phyloP scores from a whole-genome alignment of 2,113 vertebrate species.

The Ramphastos sulfuratus region DNA sequence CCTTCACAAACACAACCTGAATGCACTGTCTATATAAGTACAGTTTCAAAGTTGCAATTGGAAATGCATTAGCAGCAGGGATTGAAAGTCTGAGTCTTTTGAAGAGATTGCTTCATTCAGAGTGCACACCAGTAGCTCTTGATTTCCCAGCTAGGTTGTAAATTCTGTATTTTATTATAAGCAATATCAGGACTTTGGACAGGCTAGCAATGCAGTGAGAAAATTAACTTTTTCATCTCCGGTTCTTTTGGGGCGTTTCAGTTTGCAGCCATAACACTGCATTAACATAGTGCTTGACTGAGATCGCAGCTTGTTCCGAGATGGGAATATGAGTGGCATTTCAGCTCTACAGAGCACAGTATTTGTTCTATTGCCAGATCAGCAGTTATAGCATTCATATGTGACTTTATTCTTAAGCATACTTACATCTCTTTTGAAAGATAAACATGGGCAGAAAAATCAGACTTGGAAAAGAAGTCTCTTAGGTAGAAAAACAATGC shows the following conservation, averaged over 20 bases:
- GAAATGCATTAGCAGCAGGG: constrained; percentile 38
- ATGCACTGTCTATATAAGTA: not conserved
- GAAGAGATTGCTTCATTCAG: constrained; percentile 9
- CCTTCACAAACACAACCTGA: not conserved
- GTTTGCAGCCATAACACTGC: not conserved
- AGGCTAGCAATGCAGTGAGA: not conserved
- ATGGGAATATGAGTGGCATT: not conserved
- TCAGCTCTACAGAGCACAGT: not conserved
- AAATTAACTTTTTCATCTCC: not conserved
- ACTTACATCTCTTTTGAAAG: not conserved
- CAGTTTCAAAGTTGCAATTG: constrained; percentile 13
- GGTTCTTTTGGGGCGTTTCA: not conserved
- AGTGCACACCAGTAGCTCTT: not conserved
- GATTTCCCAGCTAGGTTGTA: not conserved
- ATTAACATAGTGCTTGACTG: not conserved
- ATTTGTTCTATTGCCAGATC: not conserved
- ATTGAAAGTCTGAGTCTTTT: not conserved
- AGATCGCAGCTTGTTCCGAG: not conserved
- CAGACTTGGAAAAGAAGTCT: not conserved
- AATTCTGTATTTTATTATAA: constrained; percentile 1
- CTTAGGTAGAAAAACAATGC: not conserved
- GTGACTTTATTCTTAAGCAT: not conserved
- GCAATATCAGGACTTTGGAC: not conserved
- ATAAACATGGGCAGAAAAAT: not conserved
- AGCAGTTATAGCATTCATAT: not conserved